phyloP scores from a whole-genome alignment of 2,888 invertebrate species.

The Emmelina monodactyla region DNA sequence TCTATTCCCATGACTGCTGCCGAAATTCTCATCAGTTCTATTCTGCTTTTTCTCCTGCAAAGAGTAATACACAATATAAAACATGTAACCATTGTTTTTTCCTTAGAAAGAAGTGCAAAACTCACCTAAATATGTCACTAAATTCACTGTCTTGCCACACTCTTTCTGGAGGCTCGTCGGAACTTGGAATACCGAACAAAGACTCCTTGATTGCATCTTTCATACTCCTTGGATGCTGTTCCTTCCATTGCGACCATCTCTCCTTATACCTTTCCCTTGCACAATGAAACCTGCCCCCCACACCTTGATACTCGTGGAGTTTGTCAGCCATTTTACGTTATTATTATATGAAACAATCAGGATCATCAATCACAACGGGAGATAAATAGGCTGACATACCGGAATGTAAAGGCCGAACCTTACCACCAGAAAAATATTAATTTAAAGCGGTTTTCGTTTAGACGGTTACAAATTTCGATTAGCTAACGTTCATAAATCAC shows the following conservation, averaged over 20 bases:
- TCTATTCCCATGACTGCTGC: slow-evolving; percentile 98
- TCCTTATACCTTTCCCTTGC: slow-evolving; percentile 71
- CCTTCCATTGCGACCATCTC: slow-evolving; percentile 69
- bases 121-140: slow-evolving; percentile 46
- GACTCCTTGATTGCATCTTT: slow-evolving; percentile 53
- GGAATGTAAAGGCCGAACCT: background rate
- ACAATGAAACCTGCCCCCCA: slow-evolving; percentile 74
- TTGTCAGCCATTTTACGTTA: slow-evolving; percentile 72
- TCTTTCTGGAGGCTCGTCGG: slow-evolving; percentile 40
- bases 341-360: background rate
- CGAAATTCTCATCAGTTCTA: slow-evolving; percentile 85
- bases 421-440: too few species aligned
- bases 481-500: too few species aligned
- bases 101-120: too few species aligned
- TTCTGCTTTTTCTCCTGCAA: slow-evolving; percentile 76
- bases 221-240: slow-evolving; percentile 65
- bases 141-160: slow-evolving; percentile 45
- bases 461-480: too few species aligned
- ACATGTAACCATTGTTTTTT: too few species aligned
- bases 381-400: background rate
- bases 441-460: too few species aligned
- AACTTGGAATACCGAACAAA: slow-evolving; percentile 46
- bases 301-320: slow-evolving; percentile 80
- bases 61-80: too few species aligned
- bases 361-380: background rate